Evolutionary conservation across 2,888 invertebrate genomes (phyloP), one percentile per base, ranked within the genome.

Genomic region (Cheilosia grossa): DNA sequence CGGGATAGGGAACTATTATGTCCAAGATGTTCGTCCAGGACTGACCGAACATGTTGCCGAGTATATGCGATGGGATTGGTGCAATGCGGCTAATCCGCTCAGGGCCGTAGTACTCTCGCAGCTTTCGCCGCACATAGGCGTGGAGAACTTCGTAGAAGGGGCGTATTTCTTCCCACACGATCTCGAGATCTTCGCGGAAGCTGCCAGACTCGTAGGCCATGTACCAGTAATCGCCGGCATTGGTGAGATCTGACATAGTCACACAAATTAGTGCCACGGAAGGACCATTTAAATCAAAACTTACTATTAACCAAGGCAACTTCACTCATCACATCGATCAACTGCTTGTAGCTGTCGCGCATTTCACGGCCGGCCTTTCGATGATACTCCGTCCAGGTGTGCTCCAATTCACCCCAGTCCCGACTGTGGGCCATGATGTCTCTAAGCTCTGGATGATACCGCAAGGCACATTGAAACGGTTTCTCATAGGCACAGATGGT

Each of bases 1-100:
- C 96, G 1, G 97, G 97, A 91, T 96, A 98, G 0, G 98, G 97
- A 87, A 96, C 94, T 0, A 97, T 95, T 51, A 96, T 92, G 82
- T 97, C 97, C 80, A 96, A 93, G 21, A 97, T 95, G 86, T 97
- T 96, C 0, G 94, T 93, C 97, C 97, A 98, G 54, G 95, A 95
- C 91, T 98, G 97, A 0, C 94, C 97, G 95, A 97, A 98, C 96
- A 98, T 97, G 89, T 97, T 97, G 0, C 98, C 97, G 5, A 97
- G 93, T 73, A 97, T 94, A 89, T 97, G 97, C 0, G 97, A 96
- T 0, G 97, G 97, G 51, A 97, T 93, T 0, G 97, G 97, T 0
- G 97, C 97, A 49, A 96, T 95, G 1, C 95, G 93, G 87, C 95
- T 96, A 64, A 96, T 95, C 87, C 95, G 94, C 89, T 97, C 96